These are phyloP conservation scores for Astur gentilis DNA, from an alignment of 2,113 vertebrate species.

Conservation along the genomic window DNA sequence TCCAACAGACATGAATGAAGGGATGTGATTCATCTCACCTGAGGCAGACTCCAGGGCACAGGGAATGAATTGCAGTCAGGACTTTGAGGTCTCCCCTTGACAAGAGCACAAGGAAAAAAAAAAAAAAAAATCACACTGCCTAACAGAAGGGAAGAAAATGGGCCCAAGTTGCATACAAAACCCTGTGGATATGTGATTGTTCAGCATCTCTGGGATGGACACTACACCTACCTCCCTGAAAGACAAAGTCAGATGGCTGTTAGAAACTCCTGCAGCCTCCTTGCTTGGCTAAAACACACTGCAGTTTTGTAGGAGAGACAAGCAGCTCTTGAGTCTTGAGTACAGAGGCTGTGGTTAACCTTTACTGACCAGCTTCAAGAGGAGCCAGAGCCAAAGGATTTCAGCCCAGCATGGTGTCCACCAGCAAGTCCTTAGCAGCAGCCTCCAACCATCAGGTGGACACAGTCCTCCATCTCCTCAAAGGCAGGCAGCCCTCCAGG, in stretches of 20 bases:
- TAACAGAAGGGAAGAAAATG: background rate
- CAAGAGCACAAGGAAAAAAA: no score
- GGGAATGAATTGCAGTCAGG: background rate
- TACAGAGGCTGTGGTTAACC: no score
- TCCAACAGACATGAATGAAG: background rate
- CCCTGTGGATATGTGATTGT: accelerated
- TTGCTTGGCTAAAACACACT: background rate
- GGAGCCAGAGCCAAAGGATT: background rate
- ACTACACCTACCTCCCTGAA: background rate
- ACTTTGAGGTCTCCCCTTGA: no score
- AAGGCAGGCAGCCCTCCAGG: background rate
- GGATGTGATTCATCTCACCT: background rate
- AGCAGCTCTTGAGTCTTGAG: background rate
- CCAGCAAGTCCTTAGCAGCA: background rate
- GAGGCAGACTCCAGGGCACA: background rate
- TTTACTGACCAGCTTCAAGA: background rate
- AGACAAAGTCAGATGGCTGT: background rate
- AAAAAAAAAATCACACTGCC: background rate
- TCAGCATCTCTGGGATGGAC: background rate
- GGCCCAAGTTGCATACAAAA: background rate
- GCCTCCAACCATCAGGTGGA: background rate
- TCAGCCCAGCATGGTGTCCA: background rate
- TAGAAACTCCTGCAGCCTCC: background rate
- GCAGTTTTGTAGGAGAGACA: background rate
- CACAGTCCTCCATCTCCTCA: background rate